Conservation (phyloP, 2,113 vertebrate genomes). For the Hassar affinis region DNA sequence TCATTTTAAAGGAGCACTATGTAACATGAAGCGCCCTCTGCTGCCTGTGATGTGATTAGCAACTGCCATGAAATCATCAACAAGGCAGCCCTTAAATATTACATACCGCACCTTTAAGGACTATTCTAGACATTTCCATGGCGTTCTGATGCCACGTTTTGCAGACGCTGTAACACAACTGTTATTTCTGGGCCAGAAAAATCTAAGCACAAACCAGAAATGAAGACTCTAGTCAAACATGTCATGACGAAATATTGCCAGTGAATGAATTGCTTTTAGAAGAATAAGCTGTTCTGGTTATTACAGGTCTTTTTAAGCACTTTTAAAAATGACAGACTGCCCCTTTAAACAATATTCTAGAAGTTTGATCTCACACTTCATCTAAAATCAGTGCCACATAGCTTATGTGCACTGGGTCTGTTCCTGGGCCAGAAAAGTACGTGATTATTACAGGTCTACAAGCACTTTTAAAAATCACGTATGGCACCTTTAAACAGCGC, state of each 20-base stretch:
- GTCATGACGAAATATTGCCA: background rate
- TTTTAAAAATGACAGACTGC: background rate
- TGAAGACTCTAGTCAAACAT: background rate
- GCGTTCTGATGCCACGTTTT: no score
- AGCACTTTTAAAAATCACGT: background rate
- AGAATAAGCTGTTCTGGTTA: background rate
- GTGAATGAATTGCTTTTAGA: background rate
- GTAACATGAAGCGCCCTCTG: background rate
- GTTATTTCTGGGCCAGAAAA: background rate
- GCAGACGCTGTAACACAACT: no score
- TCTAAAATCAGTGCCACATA: background rate
- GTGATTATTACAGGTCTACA: background rate
- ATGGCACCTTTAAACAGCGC: background rate
- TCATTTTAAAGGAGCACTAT: background rate
- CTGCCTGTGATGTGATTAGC: background rate
- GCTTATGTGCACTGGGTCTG: background rate
- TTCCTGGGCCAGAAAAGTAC: background rate
- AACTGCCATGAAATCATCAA: background rate
- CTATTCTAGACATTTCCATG: background rate
- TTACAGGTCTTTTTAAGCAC: background rate
- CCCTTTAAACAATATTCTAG: background rate
- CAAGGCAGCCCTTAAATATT: background rate
- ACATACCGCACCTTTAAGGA: background rate
- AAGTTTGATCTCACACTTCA: background rate
- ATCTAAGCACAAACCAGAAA: background rate